phyloP scores from a whole-genome alignment of 2,113 vertebrate species.

The Macaca fascicularis region DNA sequence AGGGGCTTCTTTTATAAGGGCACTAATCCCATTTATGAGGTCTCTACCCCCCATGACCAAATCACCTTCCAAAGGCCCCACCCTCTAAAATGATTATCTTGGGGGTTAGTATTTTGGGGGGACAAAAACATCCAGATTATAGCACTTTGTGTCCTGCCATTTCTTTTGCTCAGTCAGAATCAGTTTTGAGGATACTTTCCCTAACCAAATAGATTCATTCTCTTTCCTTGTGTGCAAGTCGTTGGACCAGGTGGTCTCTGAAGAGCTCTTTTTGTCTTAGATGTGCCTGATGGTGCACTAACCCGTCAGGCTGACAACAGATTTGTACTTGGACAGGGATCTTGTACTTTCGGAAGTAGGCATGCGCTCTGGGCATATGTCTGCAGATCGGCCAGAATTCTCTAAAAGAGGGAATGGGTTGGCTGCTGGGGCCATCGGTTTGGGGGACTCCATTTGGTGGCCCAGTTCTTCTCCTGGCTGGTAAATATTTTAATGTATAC shows the following conservation, averaged over 20 bases:
- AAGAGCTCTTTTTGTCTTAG: neutral
- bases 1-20: neutral
- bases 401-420: neutral
- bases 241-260: neutral
- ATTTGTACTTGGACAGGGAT: neutral
- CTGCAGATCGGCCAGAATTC: neutral
- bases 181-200: neutral
- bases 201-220: neutral
- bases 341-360: neutral
- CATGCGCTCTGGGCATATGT: neutral
- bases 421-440: neutral
- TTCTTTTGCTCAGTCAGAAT: neutral
- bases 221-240: no score
- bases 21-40: neutral
- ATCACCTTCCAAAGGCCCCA: no score
- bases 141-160: neutral
- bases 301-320: neutral
- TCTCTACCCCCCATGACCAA: no score
- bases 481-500: neutral
- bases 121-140: no score
- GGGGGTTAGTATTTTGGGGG: neutral
- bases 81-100: neutral
- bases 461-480: neutral
- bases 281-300: neutral
- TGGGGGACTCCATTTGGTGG: neutral